Percentiles rank a stretch among this genome's conserved stretches.
phyloP scores from a whole-genome alignment of 1,140 invertebrate genomes.

The Cyclina sinensis region DNA sequence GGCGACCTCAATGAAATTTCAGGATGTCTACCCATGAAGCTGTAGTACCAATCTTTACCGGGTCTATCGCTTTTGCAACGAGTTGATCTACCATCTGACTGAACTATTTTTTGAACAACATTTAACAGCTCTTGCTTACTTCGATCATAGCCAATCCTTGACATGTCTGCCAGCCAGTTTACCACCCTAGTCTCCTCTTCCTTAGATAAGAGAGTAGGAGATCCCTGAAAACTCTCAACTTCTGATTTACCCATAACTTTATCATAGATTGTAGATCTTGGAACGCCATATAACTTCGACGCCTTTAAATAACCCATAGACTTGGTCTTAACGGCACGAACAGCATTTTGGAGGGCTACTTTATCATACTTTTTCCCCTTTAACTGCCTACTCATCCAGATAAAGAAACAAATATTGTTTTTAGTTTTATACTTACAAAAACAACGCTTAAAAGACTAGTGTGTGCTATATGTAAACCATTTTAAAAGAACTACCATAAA shows the following conservation, averaged over 20 bases:
- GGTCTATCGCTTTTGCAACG: conserved; percentile 7
- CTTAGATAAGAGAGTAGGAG: not conserved
- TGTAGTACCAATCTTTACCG: conserved; percentile 41
- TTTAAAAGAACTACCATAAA: too few species aligned
- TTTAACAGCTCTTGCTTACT: conserved; percentile 11
- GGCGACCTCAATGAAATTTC: conserved; percentile 37
- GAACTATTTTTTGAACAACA: not conserved
- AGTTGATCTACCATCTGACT: not conserved
- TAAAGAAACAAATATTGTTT: too few species aligned
- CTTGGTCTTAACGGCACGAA: not conserved
- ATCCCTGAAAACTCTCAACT: not conserved
- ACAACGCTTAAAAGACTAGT: too few species aligned
- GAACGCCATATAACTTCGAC: too few species aligned
- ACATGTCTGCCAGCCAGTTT: conserved; percentile 19
- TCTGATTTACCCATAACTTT: not conserved
- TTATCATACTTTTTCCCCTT: not conserved
- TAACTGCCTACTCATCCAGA: not conserved
- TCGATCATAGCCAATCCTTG: conserved; percentile 1
- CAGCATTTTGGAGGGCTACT: conserved; percentile 10
- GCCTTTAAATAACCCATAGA: not conserved
- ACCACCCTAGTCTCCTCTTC: not conserved
- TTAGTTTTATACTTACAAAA: too few species aligned
- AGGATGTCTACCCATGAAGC: conserved; percentile 29
- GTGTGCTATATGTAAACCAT: too few species aligned
- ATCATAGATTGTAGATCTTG: conserved; percentile 2